These are phyloP conservation scores for Caretta caretta DNA, from an alignment of 2,113 vertebrate genomes.

Conservation along the genomic window DNA sequence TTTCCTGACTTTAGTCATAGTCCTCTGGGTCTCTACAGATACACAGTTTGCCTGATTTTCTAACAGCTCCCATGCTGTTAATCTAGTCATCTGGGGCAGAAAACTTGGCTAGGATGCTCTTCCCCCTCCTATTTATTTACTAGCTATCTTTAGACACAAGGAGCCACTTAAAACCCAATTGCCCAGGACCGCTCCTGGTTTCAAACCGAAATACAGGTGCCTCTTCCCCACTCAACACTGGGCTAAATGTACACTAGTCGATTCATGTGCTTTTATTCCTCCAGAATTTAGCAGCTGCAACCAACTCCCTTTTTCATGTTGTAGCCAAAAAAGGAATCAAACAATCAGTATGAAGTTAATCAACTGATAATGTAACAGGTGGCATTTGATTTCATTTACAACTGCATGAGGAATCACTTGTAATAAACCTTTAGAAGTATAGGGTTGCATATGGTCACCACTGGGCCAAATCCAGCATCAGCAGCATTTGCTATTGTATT, in stretches of 20 bases:
- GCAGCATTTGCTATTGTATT: constrained; percentile 3
- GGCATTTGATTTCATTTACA: constrained; percentile 5
- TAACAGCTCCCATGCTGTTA: not conserved
- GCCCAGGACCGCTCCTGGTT: not conserved
- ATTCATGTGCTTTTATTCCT: constrained; percentile 10
- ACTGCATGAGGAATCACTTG: not conserved
- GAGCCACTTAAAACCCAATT: not conserved
- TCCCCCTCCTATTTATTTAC: not conserved
- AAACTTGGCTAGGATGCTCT: not conserved
- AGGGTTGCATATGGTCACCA: not conserved
- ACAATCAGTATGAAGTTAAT: not conserved
- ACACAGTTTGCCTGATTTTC: not conserved
- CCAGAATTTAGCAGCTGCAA: not conserved
- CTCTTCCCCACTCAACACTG: not conserved
- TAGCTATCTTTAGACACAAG: not conserved
- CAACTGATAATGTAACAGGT: not conserved
- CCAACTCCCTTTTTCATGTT: not conserved
- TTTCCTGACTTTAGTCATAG: not conserved
- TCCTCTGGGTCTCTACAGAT: not conserved
- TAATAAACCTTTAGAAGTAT: constrained; percentile 16
- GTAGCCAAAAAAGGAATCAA: not conserved
- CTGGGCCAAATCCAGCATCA: not conserved
- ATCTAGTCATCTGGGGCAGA: not conserved
- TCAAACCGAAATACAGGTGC: not conserved
- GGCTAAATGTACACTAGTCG: not conserved